Percentiles rank a stretch among this genome's conserved stretches.
Conservation (phyloP, 2,888 invertebrate genomes). For the Eupithecia pulchellata region DNA sequence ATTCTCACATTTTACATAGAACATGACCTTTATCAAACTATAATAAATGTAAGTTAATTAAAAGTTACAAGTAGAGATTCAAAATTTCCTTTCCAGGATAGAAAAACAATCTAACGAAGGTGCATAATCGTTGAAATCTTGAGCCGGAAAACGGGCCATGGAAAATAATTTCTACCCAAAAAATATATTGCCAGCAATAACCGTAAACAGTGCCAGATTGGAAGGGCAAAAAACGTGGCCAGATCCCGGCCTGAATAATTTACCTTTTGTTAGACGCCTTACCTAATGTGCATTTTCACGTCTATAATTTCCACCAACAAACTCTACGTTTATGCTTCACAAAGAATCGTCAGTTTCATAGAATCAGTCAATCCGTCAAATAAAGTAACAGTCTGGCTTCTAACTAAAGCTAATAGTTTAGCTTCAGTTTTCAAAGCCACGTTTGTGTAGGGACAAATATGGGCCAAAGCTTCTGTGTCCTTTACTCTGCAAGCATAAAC, state of each 20-base stretch:
- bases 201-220: conserved; percentile 42
- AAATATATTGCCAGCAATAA: conserved; percentile 43
- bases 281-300: conserved; percentile 21
- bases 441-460: neutral
- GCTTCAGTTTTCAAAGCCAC: neutral
- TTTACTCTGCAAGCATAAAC: neutral
- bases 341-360: neutral
- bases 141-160: conserved; percentile 9
- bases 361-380: no score
- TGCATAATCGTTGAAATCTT: neutral
- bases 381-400: neutral
- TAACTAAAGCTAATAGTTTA: neutral
- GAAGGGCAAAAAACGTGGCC: conserved; percentile 36
- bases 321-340: neutral
- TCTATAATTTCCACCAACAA: neutral
- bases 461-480: neutral
- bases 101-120: neutral
- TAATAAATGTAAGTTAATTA: neutral
- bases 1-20: neutral
- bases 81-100: neutral
- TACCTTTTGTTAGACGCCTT: conserved; percentile 38
- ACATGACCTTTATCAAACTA: neutral
- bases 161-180: conserved; percentile 17
- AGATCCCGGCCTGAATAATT: conserved; percentile 39
- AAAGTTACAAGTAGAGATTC: neutral